Conservation (phyloP, 2,888 invertebrate species). For the Tenthredo distinguenda region DNA sequence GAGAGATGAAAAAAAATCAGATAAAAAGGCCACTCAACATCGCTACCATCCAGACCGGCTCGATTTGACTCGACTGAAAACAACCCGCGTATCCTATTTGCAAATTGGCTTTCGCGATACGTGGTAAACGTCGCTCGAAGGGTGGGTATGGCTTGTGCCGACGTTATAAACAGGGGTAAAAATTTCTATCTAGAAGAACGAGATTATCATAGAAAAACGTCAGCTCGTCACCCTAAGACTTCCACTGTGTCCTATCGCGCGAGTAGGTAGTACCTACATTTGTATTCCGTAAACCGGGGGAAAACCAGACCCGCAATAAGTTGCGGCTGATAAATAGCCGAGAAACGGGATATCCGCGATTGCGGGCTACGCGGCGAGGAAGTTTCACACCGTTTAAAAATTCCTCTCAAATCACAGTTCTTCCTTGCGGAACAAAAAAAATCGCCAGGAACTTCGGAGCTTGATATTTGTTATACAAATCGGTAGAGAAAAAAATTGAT, state of each 20-base stretch:
- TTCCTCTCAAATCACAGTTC: neutral
- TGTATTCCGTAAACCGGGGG: neutral
- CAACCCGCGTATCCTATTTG: constrained; percentile 69
- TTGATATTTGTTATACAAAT: neutral
- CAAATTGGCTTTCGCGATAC: constrained; percentile 72
- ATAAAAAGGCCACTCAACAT: constrained; percentile 9
- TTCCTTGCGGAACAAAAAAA: neutral
- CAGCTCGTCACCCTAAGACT: neutral
- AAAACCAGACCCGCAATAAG: neutral
- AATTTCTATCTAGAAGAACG: neutral
- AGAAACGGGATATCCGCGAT: constrained; percentile 6
- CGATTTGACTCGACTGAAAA: constrained; percentile 42
- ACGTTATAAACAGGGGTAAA: neutral
- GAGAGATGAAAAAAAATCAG: neutral
- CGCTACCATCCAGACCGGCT: neutral
- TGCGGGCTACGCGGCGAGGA: neutral
- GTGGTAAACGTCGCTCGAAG: constrained; percentile 10
- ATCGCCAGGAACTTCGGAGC: neutral
- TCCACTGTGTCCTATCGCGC: neutral
- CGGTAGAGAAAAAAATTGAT: neutral
- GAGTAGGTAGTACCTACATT: neutral
- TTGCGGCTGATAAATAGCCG: neutral
- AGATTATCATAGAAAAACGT: neutral
- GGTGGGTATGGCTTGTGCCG: neutral
- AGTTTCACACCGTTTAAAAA: neutral